Conservation (phyloP, 64 coral and sea anemone species). For the Hydrozoanthus tunicans region DNA sequence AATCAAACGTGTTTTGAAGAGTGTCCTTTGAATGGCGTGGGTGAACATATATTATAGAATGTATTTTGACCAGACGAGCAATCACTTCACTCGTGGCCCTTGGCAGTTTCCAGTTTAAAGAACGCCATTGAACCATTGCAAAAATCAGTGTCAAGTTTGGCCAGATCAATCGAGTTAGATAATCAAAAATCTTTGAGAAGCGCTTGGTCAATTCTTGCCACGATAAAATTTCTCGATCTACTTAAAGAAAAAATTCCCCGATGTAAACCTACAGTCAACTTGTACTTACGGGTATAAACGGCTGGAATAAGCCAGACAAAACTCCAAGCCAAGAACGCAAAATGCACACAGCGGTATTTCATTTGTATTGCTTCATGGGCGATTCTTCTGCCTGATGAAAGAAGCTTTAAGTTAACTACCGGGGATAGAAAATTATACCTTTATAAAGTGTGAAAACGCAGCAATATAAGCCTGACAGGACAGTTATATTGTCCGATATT, state of each 20-base stretch:
- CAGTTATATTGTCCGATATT: slow-evolving; percentile 60
- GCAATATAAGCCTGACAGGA: slow-evolving; percentile 28
- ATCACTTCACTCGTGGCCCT: background rate
- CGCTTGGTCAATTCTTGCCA: background rate
- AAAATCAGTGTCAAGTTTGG: too few species aligned
- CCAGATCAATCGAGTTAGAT: background rate
- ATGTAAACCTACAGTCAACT: background rate
- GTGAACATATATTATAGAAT: background rate
- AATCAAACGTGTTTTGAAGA: too few species aligned
- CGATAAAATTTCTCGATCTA: background rate
- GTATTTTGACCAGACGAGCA: background rate
- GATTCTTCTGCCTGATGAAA: slow-evolving; percentile 68
- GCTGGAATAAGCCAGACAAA: slow-evolving; percentile 60
- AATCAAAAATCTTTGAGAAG: background rate
- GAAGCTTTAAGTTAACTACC: slow-evolving; percentile 38
- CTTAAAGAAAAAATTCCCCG: slow-evolving; percentile 16
- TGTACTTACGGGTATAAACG: slow-evolving; percentile 31
- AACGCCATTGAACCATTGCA: background rate
- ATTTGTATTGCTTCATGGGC: slow-evolving; percentile 68
- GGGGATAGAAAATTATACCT: background rate
- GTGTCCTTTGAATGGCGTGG: too few species aligned
- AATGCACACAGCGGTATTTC: slow-evolving; percentile 52
- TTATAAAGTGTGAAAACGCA: slow-evolving; percentile 50
- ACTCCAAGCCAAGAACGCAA: slow-evolving; percentile 53
- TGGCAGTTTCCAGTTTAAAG: background rate